Base-by-base conservation (phyloP, 2,888 invertebrate species). In the Saturnia pavonia region DNA sequence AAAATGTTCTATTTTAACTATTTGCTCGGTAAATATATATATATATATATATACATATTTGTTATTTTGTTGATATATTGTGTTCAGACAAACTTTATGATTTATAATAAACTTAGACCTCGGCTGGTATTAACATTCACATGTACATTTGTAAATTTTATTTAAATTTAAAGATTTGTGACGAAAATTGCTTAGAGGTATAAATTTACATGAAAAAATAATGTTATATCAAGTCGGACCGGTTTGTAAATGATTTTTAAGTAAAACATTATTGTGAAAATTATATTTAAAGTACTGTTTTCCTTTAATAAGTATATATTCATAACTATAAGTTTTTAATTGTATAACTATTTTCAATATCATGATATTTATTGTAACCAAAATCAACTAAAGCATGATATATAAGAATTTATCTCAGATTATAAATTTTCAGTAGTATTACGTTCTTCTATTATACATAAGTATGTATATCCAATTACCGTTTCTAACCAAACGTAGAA, bases 401-500 rank as follows among this genome's bases (percentile, higher is more conserved):
- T 48, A 48, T 48, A 48, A 19, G 19, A 48, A 19, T 48, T 48
- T 16, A 16, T 48, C 8, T 16, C 7, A 19, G 11, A 22, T 9
- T 22, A 22, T n/a, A 27, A 14, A 1, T 27, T 60, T 25, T 12
- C 22, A 9, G 4, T 22, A 54, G 19, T 3, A 27, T 63, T 34
- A 40, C 65, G 4, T 19, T 19, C 19, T 0, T 65, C 16, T 40
- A n/a, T n/a, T n/a, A 65, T 40, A 65, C 40, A 65, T 11, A 19
- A n/a, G 16, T 40, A 40, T n/a, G 40, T 40, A 65, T 8, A 65
- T 40, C 9, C n/a, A 40, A 65, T 65, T 40, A 65, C 67, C 67
- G 54, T 22, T 54, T 42, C 70, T 42, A 70, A 54, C 67, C 66
- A 54, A 42, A 70, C 66, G 70, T 65, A 40, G 70, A 65, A 63